These are phyloP conservation scores for Brachionus calyciflorus DNA, from an alignment of 1,140 invertebrate genomes.

Conservation along the genomic window DNA sequence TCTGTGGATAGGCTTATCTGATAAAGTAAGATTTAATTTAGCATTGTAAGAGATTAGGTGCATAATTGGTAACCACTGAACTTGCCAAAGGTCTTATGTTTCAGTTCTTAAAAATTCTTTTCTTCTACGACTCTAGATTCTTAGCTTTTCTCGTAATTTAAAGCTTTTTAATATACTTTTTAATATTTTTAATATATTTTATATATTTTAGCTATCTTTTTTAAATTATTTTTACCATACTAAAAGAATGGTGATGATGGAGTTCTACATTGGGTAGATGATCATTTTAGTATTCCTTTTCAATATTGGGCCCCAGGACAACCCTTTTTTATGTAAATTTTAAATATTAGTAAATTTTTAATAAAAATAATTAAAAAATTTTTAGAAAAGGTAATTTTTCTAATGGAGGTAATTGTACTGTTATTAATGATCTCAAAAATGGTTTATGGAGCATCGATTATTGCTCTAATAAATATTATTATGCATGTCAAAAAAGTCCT, in stretches of 20 bases:
- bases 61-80: too few relatives aligned
- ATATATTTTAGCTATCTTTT: too few relatives aligned
- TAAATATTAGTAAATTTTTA: background rate
- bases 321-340: conserved; percentile 39
- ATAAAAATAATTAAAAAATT: background rate
- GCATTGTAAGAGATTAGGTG: too few relatives aligned
- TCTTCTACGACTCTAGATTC: too few relatives aligned
- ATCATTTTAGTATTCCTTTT: conserved; percentile 38
- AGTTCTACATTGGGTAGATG: conserved; percentile 37
- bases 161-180: too few relatives aligned
- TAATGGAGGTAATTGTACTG: conserved; percentile 15
- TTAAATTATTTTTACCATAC: too few relatives aligned
- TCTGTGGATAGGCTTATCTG: conserved; percentile 34
- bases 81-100: too few relatives aligned
- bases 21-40: conserved; percentile 37
- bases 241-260: conserved; percentile 35
- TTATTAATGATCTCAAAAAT: conserved; percentile 21
- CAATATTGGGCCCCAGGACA: conserved; percentile 29
- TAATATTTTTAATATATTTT: too few relatives aligned
- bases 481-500: conserved; percentile 36
- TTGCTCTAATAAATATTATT: conserved; percentile 32
- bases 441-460: conserved; percentile 39
- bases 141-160: too few relatives aligned
- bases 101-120: too few relatives aligned
- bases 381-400: conserved; percentile 7